A percentile compares a stretch with the other conserved stretches of the same genome.
Conservation (phyloP, 2,113 vertebrate genomes). For the Gasterosteus nipponicus region DNA sequence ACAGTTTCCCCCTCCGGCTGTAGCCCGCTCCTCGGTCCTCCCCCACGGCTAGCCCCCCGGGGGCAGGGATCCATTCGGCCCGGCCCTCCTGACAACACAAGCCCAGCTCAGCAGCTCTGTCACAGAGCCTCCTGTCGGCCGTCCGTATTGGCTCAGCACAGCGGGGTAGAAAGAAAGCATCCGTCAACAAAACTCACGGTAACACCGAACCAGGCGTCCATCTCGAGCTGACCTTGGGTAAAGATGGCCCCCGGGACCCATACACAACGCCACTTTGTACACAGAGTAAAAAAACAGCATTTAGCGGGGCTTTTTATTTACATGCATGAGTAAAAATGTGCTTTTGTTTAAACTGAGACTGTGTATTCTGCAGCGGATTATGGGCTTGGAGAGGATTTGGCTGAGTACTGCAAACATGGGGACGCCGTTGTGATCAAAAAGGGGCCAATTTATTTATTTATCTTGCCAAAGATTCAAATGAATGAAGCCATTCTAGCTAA, state of each 20-base stretch:
- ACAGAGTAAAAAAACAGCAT: neutral
- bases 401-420: slow-evolving; percentile 4
- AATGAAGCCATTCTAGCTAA: slow-evolving; percentile 45
- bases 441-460: neutral
- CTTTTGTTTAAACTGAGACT: slow-evolving; percentile 5
- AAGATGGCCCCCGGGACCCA: slow-evolving; percentile 14
- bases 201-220: slow-evolving; percentile 59
- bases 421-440: slow-evolving; percentile 35
- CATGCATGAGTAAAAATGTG: slow-evolving; percentile 39
- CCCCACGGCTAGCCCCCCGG: slow-evolving; percentile 73
- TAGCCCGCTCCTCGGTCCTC: slow-evolving; percentile 67
- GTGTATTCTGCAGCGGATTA: slow-evolving; percentile 28
- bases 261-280: slow-evolving; percentile 30
- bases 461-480: slow-evolving; percentile 33
- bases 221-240: slow-evolving; percentile 37
- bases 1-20: slow-evolving; percentile 66
- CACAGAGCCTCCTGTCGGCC: slow-evolving; percentile 72
- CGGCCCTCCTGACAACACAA: slow-evolving; percentile 74
- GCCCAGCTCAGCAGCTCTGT: slow-evolving; percentile 74
- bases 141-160: slow-evolving; percentile 69
- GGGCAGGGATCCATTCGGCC: slow-evolving; percentile 72
- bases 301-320: slow-evolving; percentile 41
- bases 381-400: slow-evolving; percentile 13
- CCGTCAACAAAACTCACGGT: slow-evolving; percentile 63
- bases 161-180: slow-evolving; percentile 54